Base-by-base conservation (phyloP, 2,113 vertebrate genomes). In the Trichomycterus rosablanca region DNA sequence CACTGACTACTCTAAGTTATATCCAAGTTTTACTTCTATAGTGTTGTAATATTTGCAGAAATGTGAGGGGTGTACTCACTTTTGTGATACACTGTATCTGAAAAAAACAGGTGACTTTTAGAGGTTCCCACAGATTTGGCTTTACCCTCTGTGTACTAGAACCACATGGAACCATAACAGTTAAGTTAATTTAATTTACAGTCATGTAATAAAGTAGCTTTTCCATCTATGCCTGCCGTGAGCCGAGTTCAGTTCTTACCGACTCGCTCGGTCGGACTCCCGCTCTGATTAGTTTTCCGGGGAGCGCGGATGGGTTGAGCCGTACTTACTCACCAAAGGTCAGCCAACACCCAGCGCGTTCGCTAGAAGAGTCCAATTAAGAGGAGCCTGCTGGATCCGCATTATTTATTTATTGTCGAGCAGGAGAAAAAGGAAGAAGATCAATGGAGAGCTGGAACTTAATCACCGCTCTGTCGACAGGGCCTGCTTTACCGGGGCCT, bases 281-380 rank as follows among this genome's bases (percentile, higher is more conserved):
- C 43, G 63, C 26, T 61, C 50, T 52, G 28, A 34, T 52, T 76
- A 70, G 75, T 71, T 70, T 60, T 63, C 64, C 16, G 26, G 51
- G n/a, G 59, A 75, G 68, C 74, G 70, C 68, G 70, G 80, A 67
- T n/a, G 72, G 30, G 49, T 11, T 11, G 75, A 78, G 43, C 53
- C 55, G 26, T 19, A 68, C 67, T 52, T 61, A 71, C 68, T 70
- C 63, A 72, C 74, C 12, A 66, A 86, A 86, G 83, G 83, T 86
- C 85, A 86, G 69, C 32, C 2, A 8, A 59, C 74, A 73, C 75
- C 74, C 76, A 62, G 54, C 56, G 57, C 58, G 55, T 76, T 79
- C 66, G 64, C 83, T 73, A 80, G 77, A 79, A 80, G 77, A 80
- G 74, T 76, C 83, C 82, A 87, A 87, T 87, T 86, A 87, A 86